These are phyloP conservation scores for Antheraea mylitta DNA, from an alignment of 1,140 invertebrate genomes.

Conservation along the genomic window DNA sequence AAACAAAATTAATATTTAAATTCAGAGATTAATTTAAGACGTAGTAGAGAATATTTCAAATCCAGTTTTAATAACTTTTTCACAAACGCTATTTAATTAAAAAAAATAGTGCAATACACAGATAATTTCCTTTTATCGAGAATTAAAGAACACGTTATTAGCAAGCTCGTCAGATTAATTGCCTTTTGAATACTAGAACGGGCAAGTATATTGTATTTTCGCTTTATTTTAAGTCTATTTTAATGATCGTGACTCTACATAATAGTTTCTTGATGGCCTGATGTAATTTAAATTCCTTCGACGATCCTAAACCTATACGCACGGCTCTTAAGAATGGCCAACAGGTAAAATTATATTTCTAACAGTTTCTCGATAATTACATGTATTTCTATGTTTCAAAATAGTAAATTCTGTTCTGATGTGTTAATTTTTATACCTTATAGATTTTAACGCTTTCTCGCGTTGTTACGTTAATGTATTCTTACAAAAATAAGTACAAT, in stretches of 20 bases:
- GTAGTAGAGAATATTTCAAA: too few relatives aligned
- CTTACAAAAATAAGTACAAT: too few relatives aligned
- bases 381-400: too few relatives aligned
- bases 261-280: background rate
- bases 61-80: background rate
- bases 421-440: too few relatives aligned
- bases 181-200: background rate
- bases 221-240: background rate
- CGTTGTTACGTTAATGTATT: too few relatives aligned
- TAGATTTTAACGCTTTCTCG: too few relatives aligned
- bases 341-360: constrained; percentile 6
- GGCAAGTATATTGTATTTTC: background rate
- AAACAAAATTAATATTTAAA: background rate
- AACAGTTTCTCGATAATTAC: too few relatives aligned
- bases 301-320: constrained; percentile 9
- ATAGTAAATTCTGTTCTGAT: too few relatives aligned
- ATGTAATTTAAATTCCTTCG: constrained; percentile 25
- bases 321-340: background rate
- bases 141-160: too few relatives aligned
- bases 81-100: background rate
- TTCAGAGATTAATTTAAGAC: background rate
- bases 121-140: too few relatives aligned
- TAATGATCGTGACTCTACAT: constrained; percentile 1
- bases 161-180: too few relatives aligned
- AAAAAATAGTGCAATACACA: too few relatives aligned